Percentiles rank a stretch among this genome's conserved stretches.
Conservation (phyloP, 2,888 invertebrate genomes). For the Sinodicranocentrus sp. region DNA sequence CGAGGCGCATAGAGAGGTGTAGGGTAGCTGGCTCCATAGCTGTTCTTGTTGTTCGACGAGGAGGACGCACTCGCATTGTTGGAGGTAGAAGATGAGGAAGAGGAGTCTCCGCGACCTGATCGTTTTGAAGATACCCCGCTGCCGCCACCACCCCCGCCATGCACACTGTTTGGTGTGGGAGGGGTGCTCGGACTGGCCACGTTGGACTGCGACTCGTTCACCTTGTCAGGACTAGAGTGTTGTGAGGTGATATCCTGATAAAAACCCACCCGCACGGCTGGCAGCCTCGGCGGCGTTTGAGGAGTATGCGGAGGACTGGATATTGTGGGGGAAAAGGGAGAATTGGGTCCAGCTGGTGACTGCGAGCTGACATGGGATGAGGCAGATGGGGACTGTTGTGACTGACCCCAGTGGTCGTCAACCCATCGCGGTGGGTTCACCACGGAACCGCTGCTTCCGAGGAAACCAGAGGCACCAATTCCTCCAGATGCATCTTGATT, state of each 20-base stretch:
- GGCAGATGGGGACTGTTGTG: slow-evolving; percentile 84
- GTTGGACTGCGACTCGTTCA: slow-evolving; percentile 70
- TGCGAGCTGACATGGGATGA: slow-evolving; percentile 80
- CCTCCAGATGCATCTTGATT: slow-evolving; percentile 81
- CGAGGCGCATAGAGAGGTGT: slow-evolving; percentile 69
- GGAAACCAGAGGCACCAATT: slow-evolving; percentile 39
- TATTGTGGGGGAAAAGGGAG: slow-evolving; percentile 75
- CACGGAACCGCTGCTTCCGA: slow-evolving; percentile 80
- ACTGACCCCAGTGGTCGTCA: slow-evolving; percentile 84
- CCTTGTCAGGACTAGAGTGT: slow-evolving; percentile 77
- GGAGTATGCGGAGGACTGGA: slow-evolving; percentile 81
- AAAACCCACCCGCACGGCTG: slow-evolving; percentile 91
- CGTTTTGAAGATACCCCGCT: slow-evolving; percentile 78
- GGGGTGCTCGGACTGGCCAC: slow-evolving; percentile 73
- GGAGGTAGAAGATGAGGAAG: slow-evolving; percentile 77
- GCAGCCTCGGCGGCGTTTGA: slow-evolving; percentile 84
- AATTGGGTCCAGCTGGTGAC: slow-evolving; percentile 76
- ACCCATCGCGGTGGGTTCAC: slow-evolving; percentile 85
- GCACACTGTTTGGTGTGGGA: slow-evolving; percentile 70
- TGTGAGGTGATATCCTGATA: slow-evolving; percentile 86
- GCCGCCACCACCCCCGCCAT: slow-evolving; percentile 35
- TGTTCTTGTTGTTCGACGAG: not conserved
- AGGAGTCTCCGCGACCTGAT: slow-evolving; percentile 77
- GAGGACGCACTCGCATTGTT: slow-evolving; percentile 72
- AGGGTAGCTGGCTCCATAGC: slow-evolving; percentile 46